Conservation (phyloP, 2,888 invertebrate species). For the Spialia ferax region DNA sequence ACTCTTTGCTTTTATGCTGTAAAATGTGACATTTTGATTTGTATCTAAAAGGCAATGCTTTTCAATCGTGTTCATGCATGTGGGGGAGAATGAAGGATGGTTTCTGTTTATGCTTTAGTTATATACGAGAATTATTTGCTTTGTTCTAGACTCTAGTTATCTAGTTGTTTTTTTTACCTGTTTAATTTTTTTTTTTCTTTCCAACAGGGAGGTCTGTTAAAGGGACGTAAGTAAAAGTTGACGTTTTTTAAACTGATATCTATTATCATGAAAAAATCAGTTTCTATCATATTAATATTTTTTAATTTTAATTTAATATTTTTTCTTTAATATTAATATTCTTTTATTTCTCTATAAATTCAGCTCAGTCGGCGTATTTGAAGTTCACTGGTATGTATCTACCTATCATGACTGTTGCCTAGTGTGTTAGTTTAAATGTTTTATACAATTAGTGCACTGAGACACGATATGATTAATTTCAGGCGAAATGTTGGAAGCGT, state of each 20-base stretch:
- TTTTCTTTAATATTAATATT: no score
- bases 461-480: not conserved
- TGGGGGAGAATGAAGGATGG: conserved; percentile 72
- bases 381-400: conserved; percentile 62
- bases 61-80: conserved; percentile 67
- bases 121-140: no score
- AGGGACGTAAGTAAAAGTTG: conserved; percentile 50
- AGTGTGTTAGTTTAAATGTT: not conserved
- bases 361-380: conserved; percentile 63
- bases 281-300: no score
- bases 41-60: conserved; percentile 22
- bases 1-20: not conserved
- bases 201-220: conserved; percentile 63
- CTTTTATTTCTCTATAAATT: conserved; percentile 45
- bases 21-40: conserved; percentile 9
- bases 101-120: conserved; percentile 44
- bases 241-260: no score
- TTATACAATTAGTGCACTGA: no score
- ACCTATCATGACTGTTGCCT: not conserved
- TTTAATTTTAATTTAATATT: no score
- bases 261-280: no score
- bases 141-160: no score
- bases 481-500: conserved; percentile 72
- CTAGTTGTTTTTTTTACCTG: not conserved
- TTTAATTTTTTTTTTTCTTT: conserved; percentile 31